Base-by-base conservation (phyloP, 1,140 invertebrate species). In the Brachionus manjavacas region DNA sequence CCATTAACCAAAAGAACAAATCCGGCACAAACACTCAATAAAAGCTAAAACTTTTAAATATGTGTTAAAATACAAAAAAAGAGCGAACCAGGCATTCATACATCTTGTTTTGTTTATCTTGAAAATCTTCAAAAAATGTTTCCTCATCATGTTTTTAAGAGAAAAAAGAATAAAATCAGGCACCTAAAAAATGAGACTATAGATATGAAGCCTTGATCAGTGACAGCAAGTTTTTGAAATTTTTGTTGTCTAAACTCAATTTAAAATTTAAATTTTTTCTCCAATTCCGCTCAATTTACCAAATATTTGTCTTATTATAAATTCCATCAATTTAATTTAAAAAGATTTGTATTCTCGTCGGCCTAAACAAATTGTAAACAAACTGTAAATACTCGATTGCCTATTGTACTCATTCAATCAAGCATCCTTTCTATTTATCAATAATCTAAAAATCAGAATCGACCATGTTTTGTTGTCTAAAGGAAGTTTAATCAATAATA, bases 401-500 rank as follows among this genome's bases (percentile, higher is more conserved):
- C 16, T 43, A 43, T 72, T 72, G 35, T 72, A 68, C 25, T 35
- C 35, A 72, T 20, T 72, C 35, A 72, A 41, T 72, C 68, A 72
- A 72, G 35, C 68, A 41, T 72, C 31, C 31, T 72, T 16, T 41
- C 66, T 68, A 68, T 68, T 68, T 68, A 68, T 68, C 66, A 60
- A 20, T 60, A 60, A 60, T 60, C 25, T 4, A 3, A 52, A 52
- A 52, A 52, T 52, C 52, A 60, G 52, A 20, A 60, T 60, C 52
- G 52, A 60, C 52, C 52, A 60, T 60, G 52, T 60, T 41, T 72
- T 72, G 68, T 72, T 41, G 68, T 72, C 68, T 39, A 39, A 72
- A 41, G 68, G 68, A 72, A 72, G 68, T 72, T 72, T 72, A 72
- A 72, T 72, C 68, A 72, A 72, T 20, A 72, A 72, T 39, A 72